Percentiles rank a stretch among this genome's conserved stretches.
Evolutionary conservation across 64 coral and sea anemone genomes (phyloP).

Genomic region (Montipora sp.): DNA sequence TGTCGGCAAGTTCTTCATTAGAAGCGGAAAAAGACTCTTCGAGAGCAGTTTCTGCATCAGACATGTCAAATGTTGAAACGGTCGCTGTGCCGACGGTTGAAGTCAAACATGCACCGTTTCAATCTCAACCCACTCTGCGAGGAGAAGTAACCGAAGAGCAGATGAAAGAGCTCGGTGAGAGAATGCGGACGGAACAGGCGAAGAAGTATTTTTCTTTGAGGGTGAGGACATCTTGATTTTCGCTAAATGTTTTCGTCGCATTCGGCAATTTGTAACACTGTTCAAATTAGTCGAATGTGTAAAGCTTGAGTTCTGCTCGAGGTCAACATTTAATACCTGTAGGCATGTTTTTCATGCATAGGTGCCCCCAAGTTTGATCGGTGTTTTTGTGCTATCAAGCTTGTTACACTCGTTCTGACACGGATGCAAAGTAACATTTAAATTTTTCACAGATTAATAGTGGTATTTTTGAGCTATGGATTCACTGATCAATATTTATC

Average conservation of each 20-base stretch:
- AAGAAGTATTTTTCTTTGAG: constrained; percentile 96
- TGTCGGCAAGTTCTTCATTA: background rate
- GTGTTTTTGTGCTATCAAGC: too few relatives aligned
- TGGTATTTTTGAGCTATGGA: too few relatives aligned
- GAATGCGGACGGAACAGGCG: constrained; percentile 75
- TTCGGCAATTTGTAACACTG: too few relatives aligned
- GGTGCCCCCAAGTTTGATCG: too few relatives aligned
- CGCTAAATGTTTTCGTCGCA: background rate
- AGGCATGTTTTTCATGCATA: too few relatives aligned
- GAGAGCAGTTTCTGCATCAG: constrained; percentile 3
- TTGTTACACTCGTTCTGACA: too few relatives aligned
- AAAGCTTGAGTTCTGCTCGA: too few relatives aligned
- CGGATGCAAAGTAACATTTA: too few relatives aligned
- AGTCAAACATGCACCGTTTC: constrained; percentile 46
- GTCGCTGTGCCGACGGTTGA: constrained; percentile 63
- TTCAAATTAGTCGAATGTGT: too few relatives aligned
- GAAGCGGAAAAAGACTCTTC: background rate
- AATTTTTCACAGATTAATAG: too few relatives aligned
- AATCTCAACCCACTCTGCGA: constrained; percentile 44
- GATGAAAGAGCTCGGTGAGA: constrained; percentile 39
- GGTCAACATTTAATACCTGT: too few relatives aligned
- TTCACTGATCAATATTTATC: too few relatives aligned
- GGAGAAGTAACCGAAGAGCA: constrained; percentile 41
- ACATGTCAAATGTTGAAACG: constrained; percentile 29
- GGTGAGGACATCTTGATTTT: constrained; percentile 56